These are phyloP conservation scores for Arnoldichthys spilopterus DNA, from an alignment of 2,797 vertebrate species.

Conservation along the genomic window DNA sequence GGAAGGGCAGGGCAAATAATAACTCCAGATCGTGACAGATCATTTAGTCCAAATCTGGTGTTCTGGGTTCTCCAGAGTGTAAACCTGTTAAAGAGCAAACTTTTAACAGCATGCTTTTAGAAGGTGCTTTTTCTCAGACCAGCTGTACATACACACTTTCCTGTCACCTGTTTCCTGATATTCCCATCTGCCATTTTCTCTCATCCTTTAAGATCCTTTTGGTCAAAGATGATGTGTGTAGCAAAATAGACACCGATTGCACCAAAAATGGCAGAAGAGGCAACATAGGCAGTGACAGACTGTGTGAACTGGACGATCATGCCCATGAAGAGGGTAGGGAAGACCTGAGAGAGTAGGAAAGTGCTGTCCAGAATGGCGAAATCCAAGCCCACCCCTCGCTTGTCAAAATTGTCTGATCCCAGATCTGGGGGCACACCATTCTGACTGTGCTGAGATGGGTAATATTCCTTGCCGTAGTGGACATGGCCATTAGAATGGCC, in stretches of 20 bases:
- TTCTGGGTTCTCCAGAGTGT: background rate
- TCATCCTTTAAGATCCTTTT: constrained; percentile 78
- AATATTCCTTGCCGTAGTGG: constrained; percentile 63
- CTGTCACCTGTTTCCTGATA: constrained; percentile 1
- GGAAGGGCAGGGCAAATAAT: constrained; percentile 4
- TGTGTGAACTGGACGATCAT: constrained; percentile 80
- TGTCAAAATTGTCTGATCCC: constrained; percentile 66
- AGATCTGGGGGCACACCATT: constrained; percentile 59
- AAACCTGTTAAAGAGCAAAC: background rate
- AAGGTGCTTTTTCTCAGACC: background rate
- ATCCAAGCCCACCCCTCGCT: constrained; percentile 81
- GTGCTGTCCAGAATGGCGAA: constrained; percentile 84
- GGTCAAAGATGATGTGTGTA: constrained; percentile 78
- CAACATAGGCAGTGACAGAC: constrained; percentile 82
- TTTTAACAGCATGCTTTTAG: background rate
- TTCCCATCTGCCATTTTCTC: constrained; percentile 14
- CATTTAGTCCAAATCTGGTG: constrained; percentile 9
- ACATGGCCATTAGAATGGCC: constrained; percentile 61
- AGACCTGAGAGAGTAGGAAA: constrained; percentile 84
- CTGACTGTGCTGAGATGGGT: constrained; percentile 56
- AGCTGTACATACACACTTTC: too few relatives aligned
- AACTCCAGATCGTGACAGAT: background rate
- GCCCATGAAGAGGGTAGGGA: constrained; percentile 84
- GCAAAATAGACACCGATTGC: constrained; percentile 76
- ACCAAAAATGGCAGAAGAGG: constrained; percentile 79